Evolutionary conservation across 1,140 invertebrate genomes (phyloP), one percentile per base, ranked within the genome.

Genomic region (Lucilia sericata): DNA sequence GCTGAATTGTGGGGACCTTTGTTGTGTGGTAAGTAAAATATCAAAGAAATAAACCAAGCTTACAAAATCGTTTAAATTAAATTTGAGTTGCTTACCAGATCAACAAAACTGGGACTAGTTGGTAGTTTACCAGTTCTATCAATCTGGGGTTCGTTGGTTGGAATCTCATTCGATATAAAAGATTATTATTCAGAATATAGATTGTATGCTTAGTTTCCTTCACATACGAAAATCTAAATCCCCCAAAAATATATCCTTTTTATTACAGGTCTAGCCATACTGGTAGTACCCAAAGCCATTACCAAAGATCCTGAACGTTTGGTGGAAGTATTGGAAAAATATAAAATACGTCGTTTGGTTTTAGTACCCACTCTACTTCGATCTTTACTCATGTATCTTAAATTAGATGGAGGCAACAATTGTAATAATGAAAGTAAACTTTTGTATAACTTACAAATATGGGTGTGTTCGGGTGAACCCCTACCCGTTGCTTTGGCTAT

Each of bases 1-100:
- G 93, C 94, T 2, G 97, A 98, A 92, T 94, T 98, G 80, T 97
- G 96, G 95, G 95, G 95, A 0, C 95, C 96, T 0, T 88, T 97
- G 30, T 89, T 97, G n/a, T 94, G 95, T 85, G 95, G 93, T 1
- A 91, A 94, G 70, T 82, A 81, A n/a, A 55, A 14, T 17, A 12
- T 1, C 12, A 14, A 17, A 12, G 51, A 55, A 55, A 17, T 55
- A 55, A 55, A 55, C 17, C 25, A 74, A 5, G 19, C 14, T 2
- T 65, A 13, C 19, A 65, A 65, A 5, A 5, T 14, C 13, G 25
- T 30, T 30, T 30, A 3, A 30, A 30, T 30, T 3, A 30, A 30
- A 1, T 30, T 30, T 30, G 25, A 3, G 25, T 30, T 30, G 25
- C 25, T 3, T 30, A 30, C 1, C 25, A 30, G 25, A 30, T 1